Evolutionary conservation across 2,113 vertebrate species (phyloP).

Genomic region (Regulus satrapa): DNA sequence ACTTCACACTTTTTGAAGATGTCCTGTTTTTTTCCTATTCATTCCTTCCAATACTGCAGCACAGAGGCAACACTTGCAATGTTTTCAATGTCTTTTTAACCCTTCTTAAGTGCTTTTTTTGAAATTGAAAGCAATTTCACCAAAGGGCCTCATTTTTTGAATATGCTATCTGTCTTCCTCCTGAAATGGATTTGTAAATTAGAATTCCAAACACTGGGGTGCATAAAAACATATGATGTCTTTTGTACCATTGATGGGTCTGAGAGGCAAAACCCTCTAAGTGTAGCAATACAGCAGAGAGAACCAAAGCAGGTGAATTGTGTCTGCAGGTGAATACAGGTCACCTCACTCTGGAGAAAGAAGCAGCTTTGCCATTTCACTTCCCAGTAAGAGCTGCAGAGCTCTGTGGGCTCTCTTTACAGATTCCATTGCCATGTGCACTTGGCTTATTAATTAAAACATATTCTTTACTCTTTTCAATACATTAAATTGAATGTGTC

Average conservation of each 20-base stretch:
- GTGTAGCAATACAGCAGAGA: not conserved
- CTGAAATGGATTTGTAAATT: not conserved
- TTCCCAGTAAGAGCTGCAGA: not conserved
- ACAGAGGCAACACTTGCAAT: not conserved
- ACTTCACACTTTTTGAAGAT: not conserved
- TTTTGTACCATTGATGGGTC: not conserved
- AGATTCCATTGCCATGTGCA: not conserved
- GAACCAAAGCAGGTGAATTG: not conserved
- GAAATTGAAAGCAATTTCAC: not conserved
- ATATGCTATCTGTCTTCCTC: not conserved
- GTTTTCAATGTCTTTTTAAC: not conserved
- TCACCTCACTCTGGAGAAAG: not conserved
- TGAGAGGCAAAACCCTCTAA: not conserved
- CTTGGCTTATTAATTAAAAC: constrained; percentile 52
- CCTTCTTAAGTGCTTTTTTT: not conserved
- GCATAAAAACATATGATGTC: accelerated
- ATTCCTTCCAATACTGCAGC: not conserved
- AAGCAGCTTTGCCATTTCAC: not conserved
- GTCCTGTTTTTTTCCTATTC: not conserved
- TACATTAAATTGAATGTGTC: constrained; percentile 27
- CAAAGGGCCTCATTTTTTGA: not conserved
- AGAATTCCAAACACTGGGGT: not conserved
- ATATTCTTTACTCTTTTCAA: constrained; percentile 51
- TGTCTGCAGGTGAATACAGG: not conserved
- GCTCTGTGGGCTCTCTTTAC: not conserved